Base-by-base conservation (phyloP, 2,888 invertebrate genomes). In the Oxystoma pomonae region DNA sequence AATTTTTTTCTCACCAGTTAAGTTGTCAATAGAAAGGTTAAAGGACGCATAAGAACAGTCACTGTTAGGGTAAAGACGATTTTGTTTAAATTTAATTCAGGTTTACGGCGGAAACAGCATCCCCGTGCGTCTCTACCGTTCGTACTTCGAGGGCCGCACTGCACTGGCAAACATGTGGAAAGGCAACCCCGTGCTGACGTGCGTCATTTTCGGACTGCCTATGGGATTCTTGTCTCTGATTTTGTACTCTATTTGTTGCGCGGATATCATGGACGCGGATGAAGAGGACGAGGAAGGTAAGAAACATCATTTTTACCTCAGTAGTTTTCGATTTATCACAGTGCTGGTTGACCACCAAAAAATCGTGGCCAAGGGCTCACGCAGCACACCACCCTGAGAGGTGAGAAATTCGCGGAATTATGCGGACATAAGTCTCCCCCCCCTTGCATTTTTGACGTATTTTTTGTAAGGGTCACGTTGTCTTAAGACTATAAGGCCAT, bases 231-330 rank as follows among this genome's bases (percentile, higher is more conserved):
- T 99, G 18, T 90, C 93, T 19, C 86, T 98, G 18, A 97, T 99
- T 73, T 89, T 95, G 77, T 98, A 98, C 79, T 95, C 96, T 1
- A 90, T 97, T 67, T 98, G 96, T 81, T 98, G 98, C 78, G 91
- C 95, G 60, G 98, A 98, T 78, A 94, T 98, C 73, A 82, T 96
- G 69, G 97, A 96, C 78, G 94, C 94, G 0, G 90, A 91, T 56
- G 94, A 94, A 62, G 92, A 92, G 61, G 92, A 92, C 66, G 84
- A 83, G 73, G 66, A 83, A 74, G 82, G 81, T 80, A 78, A 67
- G 18, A n/a, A n/a, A n/a, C n/a, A n/a, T 20, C 22, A 35, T 52
- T 52, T 59, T 52, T 1, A 2, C 19, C 16, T 64, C 52, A 55
- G 55, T n/a, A n/a, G n/a, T n/a, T 61, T 50, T 49, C 16, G 16